Evolutionary conservation across 2,113 vertebrate species (phyloP).

Genomic region (Festucalex cinctus): DNA sequence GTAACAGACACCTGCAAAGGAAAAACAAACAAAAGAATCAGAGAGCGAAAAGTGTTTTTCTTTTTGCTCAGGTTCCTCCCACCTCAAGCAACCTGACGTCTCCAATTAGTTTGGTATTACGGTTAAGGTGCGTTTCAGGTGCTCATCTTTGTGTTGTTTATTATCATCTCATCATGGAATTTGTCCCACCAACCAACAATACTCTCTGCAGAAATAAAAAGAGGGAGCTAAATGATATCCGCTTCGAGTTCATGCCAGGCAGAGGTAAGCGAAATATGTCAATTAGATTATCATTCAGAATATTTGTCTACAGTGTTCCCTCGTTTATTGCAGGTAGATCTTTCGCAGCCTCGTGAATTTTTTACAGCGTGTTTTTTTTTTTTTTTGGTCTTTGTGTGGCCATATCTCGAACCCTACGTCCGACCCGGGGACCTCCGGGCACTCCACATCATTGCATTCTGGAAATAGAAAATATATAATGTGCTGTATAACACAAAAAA

Average conservation of each 20-base stretch:
- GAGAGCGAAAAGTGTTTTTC: not conserved
- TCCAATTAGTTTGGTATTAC: constrained; percentile 91
- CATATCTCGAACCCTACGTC: too few species aligned
- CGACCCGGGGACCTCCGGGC: too few species aligned
- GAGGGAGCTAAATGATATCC: constrained; percentile 97
- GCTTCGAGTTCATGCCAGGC: constrained; percentile 97
- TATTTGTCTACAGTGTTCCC: too few species aligned
- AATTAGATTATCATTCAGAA: too few species aligned
- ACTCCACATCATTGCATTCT: too few species aligned
- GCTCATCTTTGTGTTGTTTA: not conserved
- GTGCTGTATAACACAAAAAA: too few species aligned
- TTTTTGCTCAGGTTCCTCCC: constrained; percentile 60
- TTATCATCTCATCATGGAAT: not conserved
- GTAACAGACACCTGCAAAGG: constrained; percentile 10
- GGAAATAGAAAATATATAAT: too few species aligned
- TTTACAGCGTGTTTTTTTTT: too few species aligned
- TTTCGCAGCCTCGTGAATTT: too few species aligned
- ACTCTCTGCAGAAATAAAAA: constrained; percentile 86
- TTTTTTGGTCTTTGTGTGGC: too few species aligned
- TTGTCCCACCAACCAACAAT: not conserved
- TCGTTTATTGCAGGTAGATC: too few species aligned
- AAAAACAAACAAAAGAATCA: not conserved
- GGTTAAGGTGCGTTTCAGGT: constrained; percentile 81
- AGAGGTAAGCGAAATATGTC: constrained; percentile 78
- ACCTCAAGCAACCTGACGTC: constrained; percentile 71